phyloP scores from a whole-genome alignment of 2,113 vertebrate species.

The Engystomops pustulosus region DNA sequence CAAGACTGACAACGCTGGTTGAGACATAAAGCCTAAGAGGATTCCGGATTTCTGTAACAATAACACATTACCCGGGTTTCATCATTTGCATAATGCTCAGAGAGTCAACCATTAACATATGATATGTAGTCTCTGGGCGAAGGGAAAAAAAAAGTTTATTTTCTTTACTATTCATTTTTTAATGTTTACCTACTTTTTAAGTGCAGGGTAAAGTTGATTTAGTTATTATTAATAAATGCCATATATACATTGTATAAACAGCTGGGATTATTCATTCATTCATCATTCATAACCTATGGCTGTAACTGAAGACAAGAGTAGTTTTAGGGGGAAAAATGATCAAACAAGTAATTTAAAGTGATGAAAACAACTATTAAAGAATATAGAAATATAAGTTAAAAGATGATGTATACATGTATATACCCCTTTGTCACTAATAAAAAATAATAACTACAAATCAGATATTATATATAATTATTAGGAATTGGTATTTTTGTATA shows the following conservation, averaged over 20 bases:
- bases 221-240: not conserved
- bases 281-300: too few species aligned
- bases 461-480: too few species aligned
- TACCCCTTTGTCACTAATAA: too few species aligned
- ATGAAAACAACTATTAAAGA: not conserved
- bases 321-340: not conserved
- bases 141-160: constrained; percentile 15
- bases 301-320: not conserved
- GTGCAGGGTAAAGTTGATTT: not conserved
- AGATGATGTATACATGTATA: too few species aligned
- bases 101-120: not conserved
- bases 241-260: not conserved
- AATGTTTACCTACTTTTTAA: not conserved
- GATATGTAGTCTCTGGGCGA: not conserved
- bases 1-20: constrained; percentile 17
- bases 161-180: constrained; percentile 6
- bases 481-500: too few species aligned
- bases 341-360: too few species aligned
- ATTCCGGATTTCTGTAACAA: constrained; percentile 27
- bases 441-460: too few species aligned
- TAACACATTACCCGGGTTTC: constrained; percentile 1
- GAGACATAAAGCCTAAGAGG: constrained; percentile 33
- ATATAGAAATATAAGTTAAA: not conserved
- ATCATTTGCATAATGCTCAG: constrained; percentile 44
- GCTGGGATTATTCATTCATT: not conserved